These are phyloP conservation scores for Urocolius indicus DNA, from an alignment of 2,113 vertebrate genomes.

Conservation along the genomic window DNA sequence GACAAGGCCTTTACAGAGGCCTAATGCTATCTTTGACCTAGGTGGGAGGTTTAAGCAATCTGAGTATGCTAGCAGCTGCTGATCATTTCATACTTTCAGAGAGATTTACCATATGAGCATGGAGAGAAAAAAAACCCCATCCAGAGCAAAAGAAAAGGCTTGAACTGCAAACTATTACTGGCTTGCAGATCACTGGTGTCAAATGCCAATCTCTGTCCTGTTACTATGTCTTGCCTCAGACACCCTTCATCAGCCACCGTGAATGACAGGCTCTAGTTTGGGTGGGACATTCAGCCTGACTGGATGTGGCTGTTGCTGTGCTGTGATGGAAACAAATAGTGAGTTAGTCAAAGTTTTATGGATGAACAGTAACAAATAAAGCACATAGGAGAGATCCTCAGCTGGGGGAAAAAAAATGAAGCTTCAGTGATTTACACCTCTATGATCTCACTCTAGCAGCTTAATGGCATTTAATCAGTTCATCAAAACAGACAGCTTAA, in stretches of 20 bases:
- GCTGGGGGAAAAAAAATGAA: neutral
- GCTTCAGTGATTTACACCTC: neutral
- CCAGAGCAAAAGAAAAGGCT: neutral
- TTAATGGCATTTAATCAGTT: neutral
- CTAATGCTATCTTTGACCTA: too few relatives aligned
- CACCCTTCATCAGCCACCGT: fast-evolving
- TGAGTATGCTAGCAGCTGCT: neutral
- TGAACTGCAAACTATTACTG: neutral
- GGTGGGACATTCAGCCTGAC: neutral
- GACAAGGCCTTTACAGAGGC: neutral
- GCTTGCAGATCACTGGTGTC: neutral
- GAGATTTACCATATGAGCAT: fast-evolving
- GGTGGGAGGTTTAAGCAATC: neutral
- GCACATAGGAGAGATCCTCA: neutral
- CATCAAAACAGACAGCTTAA: neutral
- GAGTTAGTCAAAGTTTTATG: neutral
- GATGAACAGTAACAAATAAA: neutral
- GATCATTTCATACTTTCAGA: neutral
- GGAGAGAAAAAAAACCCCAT: neutral
- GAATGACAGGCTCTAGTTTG: neutral
- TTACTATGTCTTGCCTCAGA: neutral
- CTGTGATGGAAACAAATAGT: neutral
- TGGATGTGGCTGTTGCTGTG: fast-evolving
- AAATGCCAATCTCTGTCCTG: neutral
- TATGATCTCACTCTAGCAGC: neutral